Conservation (phyloP, 2,113 vertebrate genomes). For the Meleagris gallopavo region DNA sequence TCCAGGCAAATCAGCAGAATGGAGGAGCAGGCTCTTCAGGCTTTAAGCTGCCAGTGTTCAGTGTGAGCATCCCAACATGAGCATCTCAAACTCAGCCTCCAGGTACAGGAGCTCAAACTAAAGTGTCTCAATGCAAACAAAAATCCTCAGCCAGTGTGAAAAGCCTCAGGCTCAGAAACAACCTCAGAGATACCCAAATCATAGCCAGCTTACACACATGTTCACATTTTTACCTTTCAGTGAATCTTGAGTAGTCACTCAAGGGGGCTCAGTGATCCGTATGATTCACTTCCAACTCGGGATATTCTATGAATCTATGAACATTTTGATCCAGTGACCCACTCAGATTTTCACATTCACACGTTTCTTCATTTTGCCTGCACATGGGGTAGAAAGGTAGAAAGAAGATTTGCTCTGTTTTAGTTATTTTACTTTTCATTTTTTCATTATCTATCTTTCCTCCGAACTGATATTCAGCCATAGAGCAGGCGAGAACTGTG, state of each 20-base stretch:
- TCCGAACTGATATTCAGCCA: background rate
- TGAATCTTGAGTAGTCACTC: background rate
- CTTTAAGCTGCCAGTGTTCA: background rate
- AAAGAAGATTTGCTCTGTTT: background rate
- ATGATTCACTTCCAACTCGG: too few relatives aligned
- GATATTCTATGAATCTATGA: too few relatives aligned
- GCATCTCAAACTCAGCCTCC: background rate
- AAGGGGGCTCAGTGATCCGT: too few relatives aligned
- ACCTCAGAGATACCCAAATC: too few relatives aligned
- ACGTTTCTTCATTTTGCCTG: background rate
- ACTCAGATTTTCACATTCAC: background rate
- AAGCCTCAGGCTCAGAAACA: background rate
- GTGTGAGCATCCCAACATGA: background rate
- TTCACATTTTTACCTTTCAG: background rate
- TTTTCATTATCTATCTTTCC: background rate
- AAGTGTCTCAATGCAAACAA: background rate
- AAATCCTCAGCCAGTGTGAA: rapidly evolving
- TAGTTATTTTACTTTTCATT: background rate
- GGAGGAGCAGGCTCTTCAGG: background rate
- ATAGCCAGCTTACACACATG: background rate
- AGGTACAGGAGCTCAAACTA: background rate
- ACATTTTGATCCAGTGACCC: background rate
- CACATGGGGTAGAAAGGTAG: background rate
- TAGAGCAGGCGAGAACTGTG: background rate
- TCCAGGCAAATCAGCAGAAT: background rate